Conservation (phyloP, 2,113 vertebrate genomes). For the Siphamia tubifer region DNA sequence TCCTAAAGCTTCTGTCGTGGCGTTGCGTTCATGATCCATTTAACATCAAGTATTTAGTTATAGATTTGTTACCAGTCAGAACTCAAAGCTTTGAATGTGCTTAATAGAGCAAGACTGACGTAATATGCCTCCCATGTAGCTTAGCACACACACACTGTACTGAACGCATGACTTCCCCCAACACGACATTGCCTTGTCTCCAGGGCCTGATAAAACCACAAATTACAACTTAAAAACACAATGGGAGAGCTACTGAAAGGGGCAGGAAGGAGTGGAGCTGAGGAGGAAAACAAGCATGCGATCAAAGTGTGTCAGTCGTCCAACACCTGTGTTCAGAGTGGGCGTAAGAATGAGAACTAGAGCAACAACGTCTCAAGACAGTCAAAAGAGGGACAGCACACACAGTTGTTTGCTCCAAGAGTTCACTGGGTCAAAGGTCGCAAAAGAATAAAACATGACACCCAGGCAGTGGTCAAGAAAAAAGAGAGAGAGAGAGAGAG, state of each 20-base stretch:
- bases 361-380: neutral
- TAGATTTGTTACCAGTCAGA: slow-evolving; percentile 16
- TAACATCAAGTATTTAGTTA: neutral
- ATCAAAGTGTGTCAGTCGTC: neutral
- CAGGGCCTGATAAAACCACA: slow-evolving; percentile 16
- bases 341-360: neutral
- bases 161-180: slow-evolving; percentile 43
- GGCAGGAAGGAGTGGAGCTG: neutral
- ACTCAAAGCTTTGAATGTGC: slow-evolving; percentile 39
- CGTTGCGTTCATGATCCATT: neutral
- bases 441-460: slow-evolving; percentile 20
- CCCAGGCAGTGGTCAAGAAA: neutral
- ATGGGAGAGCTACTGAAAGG: neutral
- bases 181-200: slow-evolving; percentile 35
- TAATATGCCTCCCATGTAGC: slow-evolving; percentile 17
- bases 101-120: slow-evolving; percentile 39
- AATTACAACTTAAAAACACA: slow-evolving; percentile 29
- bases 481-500: neutral
- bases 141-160: neutral
- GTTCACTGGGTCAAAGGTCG: slow-evolving; percentile 43
- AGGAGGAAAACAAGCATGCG: neutral
- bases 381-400: slow-evolving; percentile 14
- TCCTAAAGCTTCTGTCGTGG: too few species aligned
- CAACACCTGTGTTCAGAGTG: neutral
- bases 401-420: slow-evolving; percentile 33